phyloP scores from a whole-genome alignment of 53 echinoderm and acorn worm species.

The Arbacia lixula region DNA sequence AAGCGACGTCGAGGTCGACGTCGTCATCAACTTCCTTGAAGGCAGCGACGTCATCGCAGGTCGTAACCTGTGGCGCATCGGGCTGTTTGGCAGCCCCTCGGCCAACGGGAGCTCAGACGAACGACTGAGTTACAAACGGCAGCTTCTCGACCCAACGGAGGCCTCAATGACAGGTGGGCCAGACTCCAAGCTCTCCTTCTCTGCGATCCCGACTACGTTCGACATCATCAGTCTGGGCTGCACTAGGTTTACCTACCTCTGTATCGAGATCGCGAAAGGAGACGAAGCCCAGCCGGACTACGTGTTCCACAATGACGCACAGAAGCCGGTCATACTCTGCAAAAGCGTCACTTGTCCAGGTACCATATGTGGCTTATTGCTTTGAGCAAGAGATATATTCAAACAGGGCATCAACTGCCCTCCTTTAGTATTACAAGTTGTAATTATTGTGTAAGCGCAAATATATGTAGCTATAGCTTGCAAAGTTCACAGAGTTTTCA shows the following conservation, averaged over 20 bases:
- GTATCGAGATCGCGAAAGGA: conserved; percentile 82
- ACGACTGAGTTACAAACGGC: conserved; percentile 62
- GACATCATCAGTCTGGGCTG: conserved; percentile 71
- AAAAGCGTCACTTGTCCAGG: conserved; percentile 26
- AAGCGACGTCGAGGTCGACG: conserved; percentile 3
- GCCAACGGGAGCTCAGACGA: conserved; percentile 51
- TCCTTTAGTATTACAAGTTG: too few species aligned
- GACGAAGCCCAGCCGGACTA: conserved; percentile 70
- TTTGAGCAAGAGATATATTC: too few species aligned
- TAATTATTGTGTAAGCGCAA: too few species aligned
- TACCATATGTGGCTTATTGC: not conserved
- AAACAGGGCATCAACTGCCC: too few species aligned
- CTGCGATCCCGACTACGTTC: conserved; percentile 52
- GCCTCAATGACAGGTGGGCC: conserved; percentile 50
- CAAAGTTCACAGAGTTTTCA: too few species aligned
- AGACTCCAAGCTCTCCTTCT: conserved; percentile 33
- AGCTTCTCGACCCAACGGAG: conserved; percentile 62
- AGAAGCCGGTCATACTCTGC: conserved; percentile 38
- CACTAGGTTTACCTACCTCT: conserved; percentile 67
- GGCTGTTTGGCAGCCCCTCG: conserved; percentile 69
- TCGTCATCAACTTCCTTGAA: not conserved
- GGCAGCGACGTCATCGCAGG: conserved; percentile 51
- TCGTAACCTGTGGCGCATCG: conserved; percentile 79
- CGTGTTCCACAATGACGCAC: conserved; percentile 55
- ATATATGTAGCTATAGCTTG: too few species aligned